Base-by-base conservation (phyloP, 2,888 invertebrate species). In the Onchidella celtica region DNA sequence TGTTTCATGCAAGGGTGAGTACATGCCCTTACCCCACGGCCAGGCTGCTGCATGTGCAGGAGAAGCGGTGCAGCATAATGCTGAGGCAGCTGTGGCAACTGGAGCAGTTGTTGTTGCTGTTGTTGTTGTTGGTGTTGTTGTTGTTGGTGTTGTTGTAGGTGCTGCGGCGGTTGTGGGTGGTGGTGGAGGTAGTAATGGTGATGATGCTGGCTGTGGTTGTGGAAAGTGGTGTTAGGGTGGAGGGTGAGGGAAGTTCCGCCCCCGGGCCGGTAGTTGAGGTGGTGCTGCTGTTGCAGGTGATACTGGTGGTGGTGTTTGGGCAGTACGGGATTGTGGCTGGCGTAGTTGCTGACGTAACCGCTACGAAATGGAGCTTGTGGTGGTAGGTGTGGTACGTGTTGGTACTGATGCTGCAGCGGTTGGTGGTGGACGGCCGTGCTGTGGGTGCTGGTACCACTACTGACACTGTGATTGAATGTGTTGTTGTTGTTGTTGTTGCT, bases 171-270 rank as follows among this genome's bases (percentile, higher is more conserved):
- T 59, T 77, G 75, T 57, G 61, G 6, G 75, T 66, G 82, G 34
- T 78, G 82, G 27, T 79, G 82, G 59, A 74, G 82, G 38, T 69
- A 2, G 75, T 66, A 75, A 34, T 72, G 82, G n/a, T 79, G 82
- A 68, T 79, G 82, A 40, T 77, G 17, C 47, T 66, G 55, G 24
- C 27, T 21, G 17, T 79, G 65, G 55, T 61, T 9, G 40, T 61
- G 69, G 38, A 38, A 17, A n/a, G 32, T 32, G 24, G 70, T 24
- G 63, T 27, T 68, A 9, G 36, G 21, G 61, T 61, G 68, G 36
- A 69, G 59, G 27, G 59, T 61, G 38, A 47, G 40, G 27, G 69
- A 55, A 3, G 55, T 59, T 36, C 14, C 59, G 24, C 29, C 27
- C 34, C 65, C 57, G 3, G 34, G 66, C 3, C 47, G 40, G 34